phyloP scores from a whole-genome alignment of 2,797 vertebrate species.

The Phalanger gymnotis region DNA sequence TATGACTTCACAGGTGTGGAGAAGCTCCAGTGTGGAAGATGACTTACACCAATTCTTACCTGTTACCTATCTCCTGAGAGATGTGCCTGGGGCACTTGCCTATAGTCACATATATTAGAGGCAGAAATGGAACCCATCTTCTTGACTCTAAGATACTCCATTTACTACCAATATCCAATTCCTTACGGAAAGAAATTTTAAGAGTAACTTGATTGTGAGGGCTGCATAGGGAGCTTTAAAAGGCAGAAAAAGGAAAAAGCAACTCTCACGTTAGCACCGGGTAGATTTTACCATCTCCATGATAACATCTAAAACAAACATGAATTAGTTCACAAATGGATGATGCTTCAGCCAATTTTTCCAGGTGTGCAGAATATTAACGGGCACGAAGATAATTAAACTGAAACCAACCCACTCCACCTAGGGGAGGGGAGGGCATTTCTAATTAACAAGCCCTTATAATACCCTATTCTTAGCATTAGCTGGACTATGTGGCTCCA shows the following conservation, averaged over 20 bases:
- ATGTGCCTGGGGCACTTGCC: background rate
- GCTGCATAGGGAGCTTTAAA: background rate
- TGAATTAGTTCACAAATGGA: background rate
- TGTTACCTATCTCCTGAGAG: background rate
- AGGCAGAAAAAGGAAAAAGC: background rate
- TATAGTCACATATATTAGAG: background rate
- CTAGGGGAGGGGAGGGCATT: background rate
- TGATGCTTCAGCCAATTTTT: background rate
- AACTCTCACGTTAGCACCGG: background rate
- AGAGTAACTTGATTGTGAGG: background rate
- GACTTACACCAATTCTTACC: background rate
- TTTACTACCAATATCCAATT: background rate
- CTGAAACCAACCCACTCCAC: background rate
- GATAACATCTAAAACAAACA: background rate
- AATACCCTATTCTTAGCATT: background rate
- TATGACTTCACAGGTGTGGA: background rate
- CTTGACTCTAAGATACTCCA: background rate
- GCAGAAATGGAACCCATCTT: background rate
- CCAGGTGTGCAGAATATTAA: background rate
- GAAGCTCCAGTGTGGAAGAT: no score
- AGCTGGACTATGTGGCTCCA: background rate
- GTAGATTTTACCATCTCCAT: background rate
- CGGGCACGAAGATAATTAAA: background rate
- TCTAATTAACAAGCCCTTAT: no score
- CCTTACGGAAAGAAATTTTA: background rate